Conservation (phyloP, 2,888 invertebrate species). For the Escarpia spicata region DNA sequence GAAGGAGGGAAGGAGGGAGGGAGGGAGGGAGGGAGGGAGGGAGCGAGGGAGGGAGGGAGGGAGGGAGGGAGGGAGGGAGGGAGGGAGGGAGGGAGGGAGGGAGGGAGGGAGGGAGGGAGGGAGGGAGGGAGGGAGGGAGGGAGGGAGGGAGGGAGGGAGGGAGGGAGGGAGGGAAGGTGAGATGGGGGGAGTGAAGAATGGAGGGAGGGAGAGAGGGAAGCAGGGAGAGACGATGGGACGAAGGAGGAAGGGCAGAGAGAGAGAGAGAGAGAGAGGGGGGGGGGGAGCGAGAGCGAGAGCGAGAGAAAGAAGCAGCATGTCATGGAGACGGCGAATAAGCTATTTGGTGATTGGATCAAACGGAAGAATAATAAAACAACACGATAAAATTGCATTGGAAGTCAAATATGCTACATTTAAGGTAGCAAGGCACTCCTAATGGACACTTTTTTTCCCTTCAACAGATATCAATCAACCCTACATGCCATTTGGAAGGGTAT, state of each 20-base stretch:
- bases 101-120: background rate
- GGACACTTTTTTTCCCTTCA: too few relatives aligned
- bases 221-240: background rate
- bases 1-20: background rate
- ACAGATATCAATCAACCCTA: too few relatives aligned
- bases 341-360: too few relatives aligned
- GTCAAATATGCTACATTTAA: too few relatives aligned
- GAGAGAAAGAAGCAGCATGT: background rate
- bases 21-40: background rate
- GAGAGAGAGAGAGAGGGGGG: background rate
- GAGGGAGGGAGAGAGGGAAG: background rate
- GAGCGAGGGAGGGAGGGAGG: background rate
- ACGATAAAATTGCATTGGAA: too few relatives aligned
- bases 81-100: background rate
- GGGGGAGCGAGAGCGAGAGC: background rate
- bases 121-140: background rate
- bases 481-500: too few relatives aligned
- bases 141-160: background rate
- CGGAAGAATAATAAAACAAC: too few relatives aligned
- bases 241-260: background rate
- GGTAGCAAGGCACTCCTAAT: too few relatives aligned
- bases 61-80: background rate
- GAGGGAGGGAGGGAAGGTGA: background rate
- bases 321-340: too few relatives aligned
- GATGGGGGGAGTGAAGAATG: background rate